Conservation (phyloP, 2,797 vertebrate genomes). For the Coracias cyanogaster region DNA sequence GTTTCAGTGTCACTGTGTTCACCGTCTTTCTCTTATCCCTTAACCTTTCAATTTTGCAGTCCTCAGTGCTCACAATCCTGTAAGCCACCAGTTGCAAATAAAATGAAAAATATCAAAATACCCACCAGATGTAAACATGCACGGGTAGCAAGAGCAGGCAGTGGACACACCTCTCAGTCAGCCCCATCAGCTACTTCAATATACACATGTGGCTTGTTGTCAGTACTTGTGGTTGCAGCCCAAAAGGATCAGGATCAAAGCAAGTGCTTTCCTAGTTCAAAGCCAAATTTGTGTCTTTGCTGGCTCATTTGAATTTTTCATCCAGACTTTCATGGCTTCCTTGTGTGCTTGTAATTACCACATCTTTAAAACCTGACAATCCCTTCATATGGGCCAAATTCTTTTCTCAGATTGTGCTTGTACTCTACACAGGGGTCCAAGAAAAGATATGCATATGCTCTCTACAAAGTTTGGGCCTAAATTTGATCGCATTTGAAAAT, state of each 20-base stretch:
- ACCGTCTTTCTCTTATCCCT: background rate
- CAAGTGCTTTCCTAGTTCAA: constrained; percentile 67
- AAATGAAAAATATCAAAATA: background rate
- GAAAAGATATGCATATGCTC: constrained; percentile 63
- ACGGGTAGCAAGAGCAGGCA: background rate
- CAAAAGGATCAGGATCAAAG: constrained; percentile 73
- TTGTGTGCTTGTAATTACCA: constrained; percentile 72
- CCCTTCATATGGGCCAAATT: constrained; percentile 68
- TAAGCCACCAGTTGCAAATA: background rate
- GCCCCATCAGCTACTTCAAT: constrained; percentile 24
- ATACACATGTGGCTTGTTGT: constrained; percentile 67
- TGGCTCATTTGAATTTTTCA: constrained; percentile 73
- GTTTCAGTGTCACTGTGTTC: background rate
- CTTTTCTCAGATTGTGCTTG: constrained; percentile 56
- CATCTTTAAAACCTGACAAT: constrained; percentile 74
- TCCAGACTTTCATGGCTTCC: constrained; percentile 66
- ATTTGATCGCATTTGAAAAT: constrained; percentile 51
- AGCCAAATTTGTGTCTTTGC: constrained; percentile 75
- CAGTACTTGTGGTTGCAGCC: constrained; percentile 66
- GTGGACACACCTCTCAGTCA: constrained; percentile 35
- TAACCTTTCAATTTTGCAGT: background rate
- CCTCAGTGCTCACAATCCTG: background rate
- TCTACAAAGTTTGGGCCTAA: constrained; percentile 55
- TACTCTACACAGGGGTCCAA: constrained; percentile 48
- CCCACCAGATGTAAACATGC: background rate